Evolutionary conservation across 2,113 vertebrate genomes (phyloP), one percentile per base, ranked within the genome.

Genomic region (Ammodramus savannarum): DNA sequence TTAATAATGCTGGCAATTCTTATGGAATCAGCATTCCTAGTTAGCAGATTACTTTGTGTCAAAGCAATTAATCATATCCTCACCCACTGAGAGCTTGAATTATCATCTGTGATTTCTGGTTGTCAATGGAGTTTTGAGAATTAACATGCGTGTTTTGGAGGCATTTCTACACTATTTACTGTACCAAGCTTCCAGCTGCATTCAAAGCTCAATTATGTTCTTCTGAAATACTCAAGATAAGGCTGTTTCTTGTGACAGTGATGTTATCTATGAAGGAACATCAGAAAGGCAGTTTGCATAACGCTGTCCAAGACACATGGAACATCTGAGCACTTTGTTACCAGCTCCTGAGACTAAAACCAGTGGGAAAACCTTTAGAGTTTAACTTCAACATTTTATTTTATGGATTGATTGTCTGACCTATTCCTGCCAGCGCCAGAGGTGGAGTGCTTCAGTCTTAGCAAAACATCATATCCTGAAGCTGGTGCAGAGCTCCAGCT

Each of bases 241-340:
- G 91, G 36, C 46, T 62, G 8, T 66, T 87, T 71, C 67, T 89
- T 58, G 11, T 61, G 79, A 68, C 23, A 44, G 13, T 75, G 38
- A 75, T 3, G 5, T 38, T 73, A 65, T 94, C 87, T 93, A 71
- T 55, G 72, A 63, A 73, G 61, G 79, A 88, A 79, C 39, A 49
- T 72, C 49, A 95, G 85, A 87, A 86, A 89, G 19, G 21, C 44
- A 46, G 73, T 66, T 91, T 82, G 36, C 11, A 4, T 79, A 29
- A 62, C 1, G 2, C 32, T 76, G 74, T 78, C 51, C 34, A 74
- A 12, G 9, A 36, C n/a, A n/a, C 0, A 0, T 0, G 0, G 52
- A 87, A 58, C 5, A 14, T 65, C 68, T 68, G 46, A 87, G 57
- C 5, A 6, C 61, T 65, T 66, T 27, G 27, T 73, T 85, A 39